Evolutionary conservation across 2,888 invertebrate genomes (phyloP).

Genomic region (Amphimallon solstitiale): DNA sequence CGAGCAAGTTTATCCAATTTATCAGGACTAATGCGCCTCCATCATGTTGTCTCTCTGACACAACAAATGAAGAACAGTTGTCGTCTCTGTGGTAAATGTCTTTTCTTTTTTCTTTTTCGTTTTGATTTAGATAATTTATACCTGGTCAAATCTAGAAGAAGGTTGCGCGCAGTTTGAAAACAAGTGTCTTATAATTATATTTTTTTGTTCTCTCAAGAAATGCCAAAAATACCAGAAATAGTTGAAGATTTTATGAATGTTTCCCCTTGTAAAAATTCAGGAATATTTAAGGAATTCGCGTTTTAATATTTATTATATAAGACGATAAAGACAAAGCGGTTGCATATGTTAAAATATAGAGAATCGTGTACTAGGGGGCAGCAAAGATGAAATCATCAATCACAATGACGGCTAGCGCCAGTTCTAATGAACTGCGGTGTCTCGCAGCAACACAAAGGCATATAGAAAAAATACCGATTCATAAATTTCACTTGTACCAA

Average conservation of each 20-base stretch:
- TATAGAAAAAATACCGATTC: slow-evolving; percentile 46
- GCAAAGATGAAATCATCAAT: slow-evolving; percentile 46
- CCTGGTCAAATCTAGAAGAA: neutral
- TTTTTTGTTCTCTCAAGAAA: neutral
- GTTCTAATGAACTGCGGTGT: slow-evolving; percentile 54
- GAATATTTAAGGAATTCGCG: slow-evolving; percentile 2
- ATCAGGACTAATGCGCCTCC: slow-evolving; percentile 31
- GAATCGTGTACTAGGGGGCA: slow-evolving; percentile 1
- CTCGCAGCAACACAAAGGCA: slow-evolving; percentile 50
- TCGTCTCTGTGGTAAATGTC: neutral
- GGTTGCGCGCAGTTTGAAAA: too few species aligned
- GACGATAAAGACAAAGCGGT: slow-evolving; percentile 19
- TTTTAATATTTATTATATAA: slow-evolving; percentile 36
- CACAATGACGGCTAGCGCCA: slow-evolving; percentile 52
- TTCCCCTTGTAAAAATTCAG: neutral
- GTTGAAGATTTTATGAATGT: neutral
- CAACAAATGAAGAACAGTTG: slow-evolving; percentile 36
- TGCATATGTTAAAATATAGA: neutral
- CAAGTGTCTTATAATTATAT: slow-evolving; percentile 10
- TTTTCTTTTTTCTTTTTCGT: neutral
- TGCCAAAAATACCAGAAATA: slow-evolving; percentile 1
- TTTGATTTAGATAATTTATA: neutral
- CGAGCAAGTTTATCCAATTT: slow-evolving; percentile 35
- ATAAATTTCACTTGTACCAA: slow-evolving; percentile 51
- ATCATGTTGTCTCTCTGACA: slow-evolving; percentile 7